Percentiles rank a stretch among this genome's conserved stretches.
Evolutionary conservation across 2,888 invertebrate genomes (phyloP).

Genomic region (Acronicta leporina): DNA sequence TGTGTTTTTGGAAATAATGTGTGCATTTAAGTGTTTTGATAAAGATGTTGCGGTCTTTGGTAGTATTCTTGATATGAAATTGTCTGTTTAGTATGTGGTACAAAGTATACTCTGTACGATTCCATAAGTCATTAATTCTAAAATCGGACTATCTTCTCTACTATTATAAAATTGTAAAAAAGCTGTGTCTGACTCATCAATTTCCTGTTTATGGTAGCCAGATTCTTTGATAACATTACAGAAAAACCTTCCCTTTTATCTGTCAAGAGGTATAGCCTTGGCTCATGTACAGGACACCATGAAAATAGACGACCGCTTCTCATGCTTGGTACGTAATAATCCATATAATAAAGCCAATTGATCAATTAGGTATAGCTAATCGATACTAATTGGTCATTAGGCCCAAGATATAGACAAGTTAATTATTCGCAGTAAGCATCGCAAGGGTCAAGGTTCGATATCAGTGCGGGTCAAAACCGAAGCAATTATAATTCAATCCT

Average conservation of each 20-base stretch:
- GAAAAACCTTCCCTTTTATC: no score
- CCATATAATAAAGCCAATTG: conserved; percentile 10
- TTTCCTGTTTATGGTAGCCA: no score
- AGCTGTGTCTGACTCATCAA: no score
- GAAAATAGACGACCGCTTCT: not conserved
- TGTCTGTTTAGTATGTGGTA: no score
- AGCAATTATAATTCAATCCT: conserved; percentile 42
- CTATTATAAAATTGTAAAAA: no score
- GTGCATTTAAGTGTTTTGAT: not conserved
- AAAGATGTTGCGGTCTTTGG: not conserved
- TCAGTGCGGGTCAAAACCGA: conserved; percentile 26
- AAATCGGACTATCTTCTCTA: no score
- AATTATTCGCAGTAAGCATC: conserved; percentile 37
- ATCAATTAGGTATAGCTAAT: conserved; percentile 34
- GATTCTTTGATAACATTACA: no score
- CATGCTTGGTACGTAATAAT: conserved; percentile 4
- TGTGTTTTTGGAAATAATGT: conserved; percentile 4
- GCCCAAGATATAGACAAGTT: conserved; percentile 41
- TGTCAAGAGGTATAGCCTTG: no score
- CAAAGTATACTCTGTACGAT: no score
- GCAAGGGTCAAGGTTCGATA: conserved; percentile 55
- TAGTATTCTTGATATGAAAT: not conserved
- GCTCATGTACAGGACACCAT: no score
- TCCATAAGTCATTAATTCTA: no score
- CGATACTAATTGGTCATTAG: conserved; percentile 36